Evolutionary conservation across 2,888 invertebrate species (phyloP), one percentile per base, ranked within the genome.

Genomic region (Apeira syringaria): DNA sequence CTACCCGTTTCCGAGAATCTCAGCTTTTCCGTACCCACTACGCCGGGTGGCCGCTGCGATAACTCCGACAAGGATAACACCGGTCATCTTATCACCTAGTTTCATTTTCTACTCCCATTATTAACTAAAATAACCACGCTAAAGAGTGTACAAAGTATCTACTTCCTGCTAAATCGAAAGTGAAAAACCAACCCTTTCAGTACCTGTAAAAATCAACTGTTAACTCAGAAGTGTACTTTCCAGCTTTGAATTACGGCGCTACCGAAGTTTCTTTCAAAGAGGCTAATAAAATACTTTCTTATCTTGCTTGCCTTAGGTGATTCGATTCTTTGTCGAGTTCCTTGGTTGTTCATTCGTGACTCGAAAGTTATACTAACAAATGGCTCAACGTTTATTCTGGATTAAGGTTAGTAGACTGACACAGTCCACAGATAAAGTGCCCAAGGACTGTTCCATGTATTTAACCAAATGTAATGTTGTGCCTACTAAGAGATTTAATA

Each of bases 271-370:
- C 39, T 51, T 42, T 51, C 42, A 45, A 42, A 51, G 36, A 26
- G 30, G 32, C 41, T 47, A 49, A 47, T 53, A 52, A 56, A 56
- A 50, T 47, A 53, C 53, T 34, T 25, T 20, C 44, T 44, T 53
- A 50, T 53, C 51, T 51, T 20, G 39, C 44, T 39, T 40, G 51
- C 44, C 36, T 44, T 36, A 42, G 49, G 46, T 53, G 50, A 56
- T 53, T 53, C 47, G 53, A 53, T 53, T 56, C 53, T 56, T 43
- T 28, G 36, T 26, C 20, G 31, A 52, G 40, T 36, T 46, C 36
- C 34, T 34, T 20, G 33, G 36, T 48, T 43, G 52, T 49, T 49
- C 46, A 49, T 32, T 43, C 49, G 48, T 39, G 43, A 47, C 43
- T 45, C 10, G 8, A 36, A 44, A 51, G 36, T 47, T 47, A 29